Base-by-base conservation (phyloP, 64 coral and sea anemone species). In the Stichodactyla mertensii region DNA sequence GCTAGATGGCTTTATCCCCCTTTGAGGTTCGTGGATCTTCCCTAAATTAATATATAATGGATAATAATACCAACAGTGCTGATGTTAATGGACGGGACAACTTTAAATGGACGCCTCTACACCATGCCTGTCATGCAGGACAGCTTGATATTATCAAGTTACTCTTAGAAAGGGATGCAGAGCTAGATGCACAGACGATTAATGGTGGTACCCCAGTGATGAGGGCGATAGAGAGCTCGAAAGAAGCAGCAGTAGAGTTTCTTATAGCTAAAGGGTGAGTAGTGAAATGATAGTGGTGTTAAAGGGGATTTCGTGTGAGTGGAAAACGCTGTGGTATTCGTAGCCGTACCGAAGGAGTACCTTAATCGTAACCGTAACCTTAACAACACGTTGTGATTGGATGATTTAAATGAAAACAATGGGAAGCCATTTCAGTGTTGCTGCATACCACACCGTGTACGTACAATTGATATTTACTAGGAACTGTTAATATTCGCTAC, bases 171-270 rank as follows among this genome's bases (percentile, higher is more conserved):
- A 77, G 56, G 61, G 95, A 92, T 28, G 95, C 95, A 71, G 95
- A 92, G 55, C 84, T 98, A 6, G 95, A 98, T 5, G 89, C 95
- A n/a, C 92, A 94, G 87, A 92, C 97, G 22, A 95, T 99, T 27
- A 99, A 94, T 85, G 93, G 88, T 52, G 97, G 97, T 36, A 99
- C 97, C 18, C 97, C 97, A 4, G 57, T 99, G 2, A 95, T 99
- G 97, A 90, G 97, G 80, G 97, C 97, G 13, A 93, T 99, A 15
- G 97, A 99, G 80, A 99, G 97, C 64, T 99, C 93, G 18, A 92
- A 90, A 61, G 97, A 95, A 84, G 86, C 28, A 10, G 90, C 95
- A 16, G 97, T 99, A 0, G 88, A 92, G 24, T 88, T 92, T 58
- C 77, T 99, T 9, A 99, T 99, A 54, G 91, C 93, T 11, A 99